Evolutionary conservation across 2,888 invertebrate species (phyloP).

Genomic region (Ptychoptera albimana): DNA sequence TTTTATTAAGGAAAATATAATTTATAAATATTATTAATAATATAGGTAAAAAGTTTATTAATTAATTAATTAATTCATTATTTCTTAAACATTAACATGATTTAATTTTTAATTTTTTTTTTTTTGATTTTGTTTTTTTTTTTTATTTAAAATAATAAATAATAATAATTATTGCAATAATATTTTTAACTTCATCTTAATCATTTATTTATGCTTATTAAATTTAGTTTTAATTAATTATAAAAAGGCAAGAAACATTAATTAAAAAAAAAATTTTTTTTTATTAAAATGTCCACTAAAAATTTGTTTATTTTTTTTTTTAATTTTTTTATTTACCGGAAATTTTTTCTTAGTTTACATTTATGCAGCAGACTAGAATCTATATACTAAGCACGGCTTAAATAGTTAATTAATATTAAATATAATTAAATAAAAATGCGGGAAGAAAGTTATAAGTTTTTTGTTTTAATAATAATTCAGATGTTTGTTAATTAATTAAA

Average conservation of each 20-base stretch:
- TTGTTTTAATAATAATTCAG: background rate
- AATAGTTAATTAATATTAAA: background rate
- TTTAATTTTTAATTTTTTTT: constrained; percentile 1
- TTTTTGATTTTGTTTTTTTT: constrained; percentile 2
- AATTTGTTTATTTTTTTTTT: constrained; percentile 4
- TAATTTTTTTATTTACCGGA: background rate
- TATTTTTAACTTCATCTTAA: too few relatives aligned
- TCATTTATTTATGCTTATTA: too few relatives aligned
- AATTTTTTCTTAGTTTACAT: background rate
- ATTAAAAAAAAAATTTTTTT: too few relatives aligned
- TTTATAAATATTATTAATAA: too few relatives aligned
- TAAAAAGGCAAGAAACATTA: too few relatives aligned
- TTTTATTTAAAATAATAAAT: constrained; percentile 1
- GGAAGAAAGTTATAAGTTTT: background rate
- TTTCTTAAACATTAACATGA: constrained; percentile 2
- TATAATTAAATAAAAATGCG: background rate
- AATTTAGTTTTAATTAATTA: too few relatives aligned
- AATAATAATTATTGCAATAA: background rate
- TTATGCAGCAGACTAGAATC: constrained; percentile 15
- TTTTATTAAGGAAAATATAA: too few relatives aligned
- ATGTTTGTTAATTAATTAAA: constrained; percentile 1
- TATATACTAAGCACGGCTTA: constrained; percentile 15
- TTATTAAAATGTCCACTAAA: background rate
- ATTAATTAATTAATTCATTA: too few relatives aligned
- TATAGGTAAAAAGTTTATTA: too few relatives aligned